These are phyloP conservation scores for Oscheius sp. DNA, from an alignment of 1,140 invertebrate genomes.

Conservation along the genomic window DNA sequence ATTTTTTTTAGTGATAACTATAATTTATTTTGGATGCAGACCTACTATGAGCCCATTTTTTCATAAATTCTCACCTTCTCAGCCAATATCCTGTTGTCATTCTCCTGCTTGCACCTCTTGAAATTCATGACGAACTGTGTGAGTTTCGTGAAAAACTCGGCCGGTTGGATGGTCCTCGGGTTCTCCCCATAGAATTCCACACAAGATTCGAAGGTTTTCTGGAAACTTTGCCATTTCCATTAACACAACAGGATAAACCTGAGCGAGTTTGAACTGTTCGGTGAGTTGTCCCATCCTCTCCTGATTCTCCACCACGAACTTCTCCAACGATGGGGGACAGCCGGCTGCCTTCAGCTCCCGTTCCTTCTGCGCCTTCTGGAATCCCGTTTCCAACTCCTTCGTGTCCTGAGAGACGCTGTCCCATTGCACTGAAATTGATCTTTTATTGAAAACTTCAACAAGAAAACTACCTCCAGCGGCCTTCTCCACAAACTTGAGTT, in stretches of 20 bases:
- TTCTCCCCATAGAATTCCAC: conserved; percentile 53
- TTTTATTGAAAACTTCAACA: not conserved
- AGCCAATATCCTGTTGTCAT: conserved; percentile 22
- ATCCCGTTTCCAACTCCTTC: conserved; percentile 40
- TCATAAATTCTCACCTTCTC: conserved; percentile 21
- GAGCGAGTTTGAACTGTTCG: conserved; percentile 28
- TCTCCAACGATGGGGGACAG: conserved; percentile 30
- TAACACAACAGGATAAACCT: not conserved
- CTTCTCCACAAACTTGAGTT: conserved; percentile 57
- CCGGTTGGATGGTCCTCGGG: conserved; percentile 37
- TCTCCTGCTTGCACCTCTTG: conserved; percentile 35
- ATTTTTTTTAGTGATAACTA: too few relatives aligned
- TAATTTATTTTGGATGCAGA: not conserved
- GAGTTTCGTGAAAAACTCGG: conserved; percentile 44
- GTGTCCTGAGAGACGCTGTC: conserved; percentile 37
- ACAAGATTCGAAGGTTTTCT: conserved; percentile 43
- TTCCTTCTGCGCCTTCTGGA: conserved; percentile 45
- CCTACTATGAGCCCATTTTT: too few relatives aligned
- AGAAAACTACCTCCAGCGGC: conserved; percentile 44
- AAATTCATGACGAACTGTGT: conserved; percentile 44
- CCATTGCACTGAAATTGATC: conserved; percentile 42
- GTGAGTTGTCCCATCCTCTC: conserved; percentile 31
- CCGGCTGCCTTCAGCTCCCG: conserved; percentile 40
- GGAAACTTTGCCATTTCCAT: not conserved
- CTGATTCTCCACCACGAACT: conserved; percentile 39